These are phyloP conservation scores for Neodiprion fabricii DNA, from an alignment of 1,140 invertebrate species.

Conservation along the genomic window DNA sequence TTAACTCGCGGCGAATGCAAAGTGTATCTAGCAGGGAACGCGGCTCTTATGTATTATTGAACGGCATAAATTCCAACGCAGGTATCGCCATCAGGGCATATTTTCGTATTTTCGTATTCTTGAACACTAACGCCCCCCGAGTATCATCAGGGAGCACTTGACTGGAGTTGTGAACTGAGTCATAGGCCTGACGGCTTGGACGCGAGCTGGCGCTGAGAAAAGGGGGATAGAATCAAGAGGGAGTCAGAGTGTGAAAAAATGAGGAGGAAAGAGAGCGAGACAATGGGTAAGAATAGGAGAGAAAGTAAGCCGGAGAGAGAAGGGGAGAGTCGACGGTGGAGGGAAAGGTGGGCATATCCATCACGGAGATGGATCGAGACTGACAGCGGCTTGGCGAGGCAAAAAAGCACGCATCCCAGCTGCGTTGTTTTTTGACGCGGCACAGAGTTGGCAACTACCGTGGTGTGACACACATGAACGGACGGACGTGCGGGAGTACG, in stretches of 20 bases:
- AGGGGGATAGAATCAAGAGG: background rate
- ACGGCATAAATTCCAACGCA: background rate
- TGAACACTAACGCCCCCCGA: background rate
- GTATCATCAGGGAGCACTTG: background rate
- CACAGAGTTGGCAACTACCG: background rate
- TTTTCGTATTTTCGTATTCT: background rate
- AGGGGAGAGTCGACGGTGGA: background rate
- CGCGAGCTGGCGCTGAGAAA: background rate
- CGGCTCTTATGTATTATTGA: conserved; percentile 3
- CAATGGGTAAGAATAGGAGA: background rate
- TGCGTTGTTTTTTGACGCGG: conserved; percentile 9
- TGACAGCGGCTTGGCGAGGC: conserved; percentile 7
- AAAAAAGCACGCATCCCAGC: conserved; percentile 14
- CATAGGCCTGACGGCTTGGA: background rate
- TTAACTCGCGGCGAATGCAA: too few relatives aligned
- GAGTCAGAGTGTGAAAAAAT: background rate
- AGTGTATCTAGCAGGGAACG: too few relatives aligned
- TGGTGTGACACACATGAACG: conserved; percentile 8
- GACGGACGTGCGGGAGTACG: conserved; percentile 10
- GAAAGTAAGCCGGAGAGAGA: background rate
- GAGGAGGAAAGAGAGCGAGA: background rate
- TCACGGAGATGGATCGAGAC: conserved; percentile 16
- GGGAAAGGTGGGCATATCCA: conserved; percentile 8
- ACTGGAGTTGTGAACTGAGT: conserved; percentile 4
- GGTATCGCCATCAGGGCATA: background rate